Conservation (phyloP, 1,140 invertebrate species). For the Spodoptera litura region DNA sequence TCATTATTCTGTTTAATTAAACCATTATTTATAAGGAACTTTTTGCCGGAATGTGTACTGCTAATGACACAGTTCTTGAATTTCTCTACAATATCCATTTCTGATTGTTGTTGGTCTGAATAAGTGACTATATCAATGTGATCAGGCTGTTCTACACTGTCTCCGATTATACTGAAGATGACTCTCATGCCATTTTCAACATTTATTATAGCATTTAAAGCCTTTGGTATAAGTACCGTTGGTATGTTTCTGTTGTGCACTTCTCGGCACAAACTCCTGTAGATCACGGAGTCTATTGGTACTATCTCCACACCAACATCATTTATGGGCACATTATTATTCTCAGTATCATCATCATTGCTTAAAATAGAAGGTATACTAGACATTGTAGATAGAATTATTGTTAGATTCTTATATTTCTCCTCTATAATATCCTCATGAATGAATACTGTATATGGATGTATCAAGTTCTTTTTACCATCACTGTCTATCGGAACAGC, state of each 20-base stretch:
- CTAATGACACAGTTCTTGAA: conserved; percentile 88
- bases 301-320: conserved; percentile 81
- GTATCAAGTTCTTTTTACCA: conserved; percentile 80
- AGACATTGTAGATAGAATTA: conserved; percentile 77
- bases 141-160: conserved; percentile 78
- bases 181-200: conserved; percentile 79
- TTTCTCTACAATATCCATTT: conserved; percentile 85
- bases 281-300: conserved; percentile 74
- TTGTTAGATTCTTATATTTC: conserved; percentile 69
- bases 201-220: conserved; percentile 79
- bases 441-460: conserved; percentile 80
- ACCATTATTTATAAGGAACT: conserved; percentile 88
- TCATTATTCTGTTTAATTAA: conserved; percentile 86
- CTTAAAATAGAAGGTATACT: conserved; percentile 71
- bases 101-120: conserved; percentile 72
- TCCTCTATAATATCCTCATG: conserved; percentile 76
- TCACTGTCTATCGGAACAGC: conserved; percentile 77
- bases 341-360: conserved; percentile 63
- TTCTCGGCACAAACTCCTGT: conserved; percentile 75
- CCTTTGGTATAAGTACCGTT: conserved; percentile 79
- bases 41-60: conserved; percentile 81
- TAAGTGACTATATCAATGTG: conserved; percentile 87
- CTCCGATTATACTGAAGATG: conserved; percentile 75
- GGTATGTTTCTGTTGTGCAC: conserved; percentile 79
- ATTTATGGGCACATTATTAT: conserved; percentile 65